Evolutionary conservation across 2,888 invertebrate genomes (phyloP).

Genomic region (Hanleya hanleyi): DNA sequence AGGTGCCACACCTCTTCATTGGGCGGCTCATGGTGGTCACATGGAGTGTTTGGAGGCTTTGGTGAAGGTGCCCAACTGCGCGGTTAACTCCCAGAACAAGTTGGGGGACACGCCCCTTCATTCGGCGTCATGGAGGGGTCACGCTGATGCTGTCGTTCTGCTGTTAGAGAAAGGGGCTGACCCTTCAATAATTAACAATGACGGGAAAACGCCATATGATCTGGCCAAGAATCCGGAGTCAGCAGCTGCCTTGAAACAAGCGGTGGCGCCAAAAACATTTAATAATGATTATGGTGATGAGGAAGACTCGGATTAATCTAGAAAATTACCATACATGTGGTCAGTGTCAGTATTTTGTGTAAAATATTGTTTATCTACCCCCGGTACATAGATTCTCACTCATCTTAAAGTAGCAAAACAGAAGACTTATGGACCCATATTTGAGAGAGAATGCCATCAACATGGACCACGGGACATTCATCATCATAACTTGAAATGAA

Average conservation of each 20-base stretch:
- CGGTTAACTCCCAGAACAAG: conserved; percentile 78
- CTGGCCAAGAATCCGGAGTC: conserved; percentile 75
- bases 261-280: conserved; percentile 43
- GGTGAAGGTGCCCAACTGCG: conserved; percentile 74
- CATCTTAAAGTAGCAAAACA: too few relatives aligned
- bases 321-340: too few relatives aligned
- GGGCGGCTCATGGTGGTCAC: conserved; percentile 80
- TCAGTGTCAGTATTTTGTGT: too few relatives aligned
- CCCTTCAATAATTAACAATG: conserved; percentile 76
- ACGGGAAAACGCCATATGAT: conserved; percentile 76
- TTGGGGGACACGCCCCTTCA: conserved; percentile 81
- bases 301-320: conserved; percentile 43
- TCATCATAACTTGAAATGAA: too few relatives aligned
- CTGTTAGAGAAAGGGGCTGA: conserved; percentile 77
- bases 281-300: conserved; percentile 62
- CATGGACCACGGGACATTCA: too few relatives aligned
- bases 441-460: too few relatives aligned
- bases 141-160: conserved; percentile 76
- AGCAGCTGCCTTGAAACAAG: conserved; percentile 69
- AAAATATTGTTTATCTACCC: too few relatives aligned
- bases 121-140: conserved; percentile 79
- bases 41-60: conserved; percentile 76
- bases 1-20: conserved; percentile 80
- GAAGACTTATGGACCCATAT: too few relatives aligned
- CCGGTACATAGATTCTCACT: too few relatives aligned